Evolutionary conservation across 2,888 invertebrate species (phyloP).

Genomic region (Ennomos erosarius): DNA sequence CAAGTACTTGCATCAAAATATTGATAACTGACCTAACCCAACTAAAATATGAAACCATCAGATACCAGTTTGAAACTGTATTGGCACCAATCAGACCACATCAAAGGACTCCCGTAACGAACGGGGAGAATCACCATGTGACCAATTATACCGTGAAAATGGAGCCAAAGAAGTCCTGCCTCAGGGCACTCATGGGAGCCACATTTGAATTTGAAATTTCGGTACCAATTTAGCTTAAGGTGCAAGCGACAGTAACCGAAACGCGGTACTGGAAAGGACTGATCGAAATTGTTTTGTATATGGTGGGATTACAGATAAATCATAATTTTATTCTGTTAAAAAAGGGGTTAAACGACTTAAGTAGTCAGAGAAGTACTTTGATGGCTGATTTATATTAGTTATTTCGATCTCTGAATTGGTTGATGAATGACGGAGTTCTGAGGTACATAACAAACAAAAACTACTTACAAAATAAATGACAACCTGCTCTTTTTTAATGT

Average conservation of each 20-base stretch:
- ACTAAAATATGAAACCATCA: slow-evolving; percentile 50
- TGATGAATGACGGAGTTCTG: too few relatives aligned
- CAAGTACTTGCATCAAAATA: background rate
- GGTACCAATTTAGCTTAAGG: slow-evolving; percentile 81
- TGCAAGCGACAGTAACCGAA: slow-evolving; percentile 78
- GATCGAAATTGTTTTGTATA: slow-evolving; percentile 63
- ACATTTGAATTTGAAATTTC: slow-evolving; percentile 83
- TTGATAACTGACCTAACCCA: slow-evolving; percentile 51
- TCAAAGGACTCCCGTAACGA: slow-evolving; percentile 64
- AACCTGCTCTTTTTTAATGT: too few relatives aligned
- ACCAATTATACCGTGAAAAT: slow-evolving; percentile 72
- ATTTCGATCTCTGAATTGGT: too few relatives aligned
- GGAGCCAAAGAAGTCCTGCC: slow-evolving; percentile 67
- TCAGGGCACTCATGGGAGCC: slow-evolving; percentile 72
- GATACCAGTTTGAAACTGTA: slow-evolving; percentile 32
- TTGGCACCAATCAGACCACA: slow-evolving; percentile 67
- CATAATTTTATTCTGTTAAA: background rate
- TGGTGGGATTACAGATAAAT: slow-evolving; percentile 45
- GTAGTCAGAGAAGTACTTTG: too few relatives aligned
- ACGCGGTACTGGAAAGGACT: slow-evolving; percentile 66
- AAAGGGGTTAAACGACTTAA: too few relatives aligned
- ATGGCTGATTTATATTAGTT: too few relatives aligned
- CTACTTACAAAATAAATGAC: too few relatives aligned
- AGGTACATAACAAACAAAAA: too few relatives aligned
- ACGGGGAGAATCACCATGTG: slow-evolving; percentile 67